Base-by-base conservation (phyloP, 1,140 invertebrate species). In the Pristionchus pacificus region DNA sequence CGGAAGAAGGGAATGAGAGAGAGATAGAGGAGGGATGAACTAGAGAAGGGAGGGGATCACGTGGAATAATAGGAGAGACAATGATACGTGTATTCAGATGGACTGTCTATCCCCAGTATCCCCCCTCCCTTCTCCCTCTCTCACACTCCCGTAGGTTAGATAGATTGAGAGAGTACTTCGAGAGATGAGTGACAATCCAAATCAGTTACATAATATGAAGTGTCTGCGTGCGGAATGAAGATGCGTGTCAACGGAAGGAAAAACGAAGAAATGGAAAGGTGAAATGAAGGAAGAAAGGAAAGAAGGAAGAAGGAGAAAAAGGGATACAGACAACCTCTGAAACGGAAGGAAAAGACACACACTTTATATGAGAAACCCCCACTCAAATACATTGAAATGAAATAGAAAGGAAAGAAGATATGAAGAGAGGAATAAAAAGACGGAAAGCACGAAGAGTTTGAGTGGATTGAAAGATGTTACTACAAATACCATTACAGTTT, bases 361-460 rank as follows among this genome's bases (percentile, higher is more conserved):
- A 24, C 19, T 62, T 19, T 62, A 62, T 31, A 62, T 62, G 19
- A 15, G 28, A 62, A 24, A 27, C 30, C 2, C 13, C 30, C 19
- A 10, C 19, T 14, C 60, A 10, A 31, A 62, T 19, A 62, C 30
- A 62, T 62, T 15, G 32, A 31, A 28, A n/a, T 30, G 14, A 28
- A 62, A 62, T 28, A 27, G 3, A 64, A 70, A 71, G 33, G 13
- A 27, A n/a, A 33, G 49, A 64, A 65, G 33, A 49, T 65, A 49
- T 28, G 63, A 65, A 65, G 57, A 65, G 24, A 14, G n/a, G 24
- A 49, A 65, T 15, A 64, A n/a, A 25, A 49, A 2, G 24, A 55
- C 19, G 32, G 13, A 14, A 27, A 32, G 2, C 31, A 64, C 29
- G 63, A 33, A 31, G 30, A 64, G 13, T 57, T 57, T 60, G n/a